These are phyloP conservation scores for Galbula dea DNA, from an alignment of 2,113 vertebrate genomes.

Conservation along the genomic window DNA sequence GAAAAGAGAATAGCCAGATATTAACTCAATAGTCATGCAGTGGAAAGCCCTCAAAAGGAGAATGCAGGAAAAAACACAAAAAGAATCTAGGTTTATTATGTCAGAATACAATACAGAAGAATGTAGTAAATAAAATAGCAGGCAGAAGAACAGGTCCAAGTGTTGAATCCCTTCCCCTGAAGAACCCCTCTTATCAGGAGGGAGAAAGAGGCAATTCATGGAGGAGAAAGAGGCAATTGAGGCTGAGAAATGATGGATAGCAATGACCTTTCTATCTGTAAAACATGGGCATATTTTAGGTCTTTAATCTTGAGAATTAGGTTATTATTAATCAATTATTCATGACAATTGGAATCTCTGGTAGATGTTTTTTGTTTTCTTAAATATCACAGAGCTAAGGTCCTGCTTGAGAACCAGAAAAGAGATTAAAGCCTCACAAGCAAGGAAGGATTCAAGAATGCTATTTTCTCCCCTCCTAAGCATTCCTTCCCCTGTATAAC, in stretches of 20 bases:
- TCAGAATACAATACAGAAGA: not conserved
- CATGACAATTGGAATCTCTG: constrained; percentile 71
- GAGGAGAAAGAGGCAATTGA: constrained; percentile 43
- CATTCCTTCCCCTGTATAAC: not conserved
- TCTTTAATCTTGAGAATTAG: constrained; percentile 70
- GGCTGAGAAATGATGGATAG: constrained; percentile 58
- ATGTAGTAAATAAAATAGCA: not conserved
- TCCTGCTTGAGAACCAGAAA: constrained; percentile 60
- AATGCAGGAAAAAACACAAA: not conserved
- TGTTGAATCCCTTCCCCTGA: constrained; percentile 17
- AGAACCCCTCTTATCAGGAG: not conserved
- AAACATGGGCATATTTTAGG: constrained; percentile 63
- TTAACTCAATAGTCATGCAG: not conserved
- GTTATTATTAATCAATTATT: constrained; percentile 78
- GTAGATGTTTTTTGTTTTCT: constrained; percentile 70
- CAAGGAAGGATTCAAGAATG: constrained; percentile 62
- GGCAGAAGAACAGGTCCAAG: not conserved
- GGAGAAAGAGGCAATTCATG: too few relatives aligned
- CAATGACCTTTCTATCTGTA: constrained; percentile 62
- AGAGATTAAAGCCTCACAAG: constrained; percentile 68
- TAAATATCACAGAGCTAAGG: constrained; percentile 71
- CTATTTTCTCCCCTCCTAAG: constrained; percentile 43
- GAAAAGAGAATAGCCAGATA: not conserved
- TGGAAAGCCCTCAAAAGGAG: not conserved
- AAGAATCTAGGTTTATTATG: not conserved